Base-by-base conservation (phyloP, 2,888 invertebrate species). In the Synergus laeviventris region DNA sequence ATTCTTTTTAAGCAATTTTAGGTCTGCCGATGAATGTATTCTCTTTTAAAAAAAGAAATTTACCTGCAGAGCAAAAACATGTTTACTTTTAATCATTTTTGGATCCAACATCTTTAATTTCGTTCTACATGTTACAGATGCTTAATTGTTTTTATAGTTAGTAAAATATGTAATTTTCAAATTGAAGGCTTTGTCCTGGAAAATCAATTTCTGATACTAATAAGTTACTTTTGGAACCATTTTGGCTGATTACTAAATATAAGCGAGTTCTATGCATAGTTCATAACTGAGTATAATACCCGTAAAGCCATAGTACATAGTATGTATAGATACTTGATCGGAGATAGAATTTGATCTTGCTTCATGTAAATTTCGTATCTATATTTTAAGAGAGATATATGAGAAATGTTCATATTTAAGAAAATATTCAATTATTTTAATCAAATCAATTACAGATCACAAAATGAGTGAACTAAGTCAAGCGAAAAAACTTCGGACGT, bases 401-500 rank as follows among this genome's bases (percentile, higher is more conserved):
- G 8, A 18, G 18, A 54, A 54, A 54, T 54, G n/a, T 14, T 49
- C n/a, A n/a, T 49, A 18, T 9, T 49, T n/a, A n/a, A 9, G 8
- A 16, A 49, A 49, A 49, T 49, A 49, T n/a, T 49, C 0, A 9
- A 49, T n/a, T 8, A 16, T 45, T 16, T 45, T 45, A 5, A 45
- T 45, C 16, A 7, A 45, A n/a, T 49, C 14, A n/a, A 49, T 70
- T 70, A 12, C 49, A 70, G 45, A 70, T 70, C 45, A 4, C 31
- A 76, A 73, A 38, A 81, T 80, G 81, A 64, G 66, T n/a, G 64
- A 77, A 62, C 54, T 74, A 31, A 56, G 66, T 42, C 39, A 80
- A 24, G n/a, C 31, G 5, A 86, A 85, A 77, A 83, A 83, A 64
- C 36, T 91, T 42, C 86, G 86, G 82, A 74, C 78, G 42, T 74